Evolutionary conservation across 2,888 invertebrate genomes (phyloP), one percentile per base, ranked within the genome.

Genomic region (Frankliniella intonsa): DNA sequence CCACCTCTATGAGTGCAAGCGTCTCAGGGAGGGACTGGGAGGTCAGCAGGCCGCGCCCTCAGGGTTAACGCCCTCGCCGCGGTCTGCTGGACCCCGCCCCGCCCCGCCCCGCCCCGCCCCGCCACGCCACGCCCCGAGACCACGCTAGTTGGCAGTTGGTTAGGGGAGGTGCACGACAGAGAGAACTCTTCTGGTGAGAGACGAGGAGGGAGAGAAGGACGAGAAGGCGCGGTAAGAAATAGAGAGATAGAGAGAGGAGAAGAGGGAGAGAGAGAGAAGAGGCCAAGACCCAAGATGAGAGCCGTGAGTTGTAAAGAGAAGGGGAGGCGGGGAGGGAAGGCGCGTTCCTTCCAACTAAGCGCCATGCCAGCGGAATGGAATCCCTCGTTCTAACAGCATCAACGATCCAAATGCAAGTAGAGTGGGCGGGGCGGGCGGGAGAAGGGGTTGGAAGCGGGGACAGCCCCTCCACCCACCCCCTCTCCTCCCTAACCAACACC

Each of bases 321-420:
- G 55, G 17, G 55, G 55, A 55, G 17, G 11, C 55, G 17, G 19
- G 19, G 19, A 2, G 55, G 55, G 55, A 12, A 19, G 55, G 38
- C 14, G 17, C 62, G 62, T 17, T 62, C n/a, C 69, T 76, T 76
- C 69, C 69, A 22, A 25, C 69, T 76, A 76, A 76, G 69, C 69
- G 69, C 69, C 38, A 38, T 38, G 38, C 38, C 69, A 22, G 69
- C 11, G 69, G 22, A 76, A 76, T 76, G 69, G 69, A 76, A 76
- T 76, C 69, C 69, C 25, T 55, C 55, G 55, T 55, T 55, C 55
- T 76, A 76, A 76, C 69, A 76, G 69, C 69, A 76, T 76, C 25
- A 76, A 76, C 69, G 69, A 76, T 76, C 69, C 69, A 76, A 76
- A 76, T 76, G 69, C 69, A 76, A 76, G 69, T 22, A 76, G 69